phyloP scores from a whole-genome alignment of 2,888 invertebrate species.

The Chrysotoxum bicinctum region DNA sequence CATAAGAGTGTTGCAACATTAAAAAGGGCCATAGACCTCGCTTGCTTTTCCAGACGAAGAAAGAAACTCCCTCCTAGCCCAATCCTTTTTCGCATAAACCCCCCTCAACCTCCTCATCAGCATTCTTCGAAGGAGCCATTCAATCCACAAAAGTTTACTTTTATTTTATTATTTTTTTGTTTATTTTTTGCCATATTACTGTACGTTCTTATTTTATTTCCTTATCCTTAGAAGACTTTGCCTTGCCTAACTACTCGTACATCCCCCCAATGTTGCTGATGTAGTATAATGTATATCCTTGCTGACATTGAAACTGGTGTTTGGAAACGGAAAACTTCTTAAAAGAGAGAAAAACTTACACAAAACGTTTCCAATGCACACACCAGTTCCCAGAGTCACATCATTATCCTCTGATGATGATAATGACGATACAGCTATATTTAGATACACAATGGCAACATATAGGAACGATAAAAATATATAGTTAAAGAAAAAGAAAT shows the following conservation, averaged over 20 bases:
- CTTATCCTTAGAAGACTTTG: conserved; percentile 26
- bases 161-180: conserved; percentile 53
- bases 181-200: conserved; percentile 27
- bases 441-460: conserved; percentile 57
- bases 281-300: not conserved
- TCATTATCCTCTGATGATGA: conserved; percentile 55
- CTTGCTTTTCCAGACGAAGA: conserved; percentile 16
- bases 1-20: conserved; percentile 64
- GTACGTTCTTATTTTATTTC: conserved; percentile 57
- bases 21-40: conserved; percentile 64
- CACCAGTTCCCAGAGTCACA: conserved; percentile 40
- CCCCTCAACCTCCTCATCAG: conserved; percentile 8
- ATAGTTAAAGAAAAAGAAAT: conserved; percentile 8
- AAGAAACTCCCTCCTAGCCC: not conserved
- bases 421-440: conserved; percentile 56
- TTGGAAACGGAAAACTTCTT: conserved; percentile 64
- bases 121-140: conserved; percentile 4
- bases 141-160: conserved; percentile 60
- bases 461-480: conserved; percentile 53
- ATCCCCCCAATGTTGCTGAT: conserved; percentile 4
- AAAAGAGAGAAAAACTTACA: conserved; percentile 62
- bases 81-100: not conserved
- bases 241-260: conserved; percentile 15
- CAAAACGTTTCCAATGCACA: conserved; percentile 69
- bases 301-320: conserved; percentile 55